Evolutionary conservation across 2,888 invertebrate genomes (phyloP).

Genomic region (Stenichneumon culpator): DNA sequence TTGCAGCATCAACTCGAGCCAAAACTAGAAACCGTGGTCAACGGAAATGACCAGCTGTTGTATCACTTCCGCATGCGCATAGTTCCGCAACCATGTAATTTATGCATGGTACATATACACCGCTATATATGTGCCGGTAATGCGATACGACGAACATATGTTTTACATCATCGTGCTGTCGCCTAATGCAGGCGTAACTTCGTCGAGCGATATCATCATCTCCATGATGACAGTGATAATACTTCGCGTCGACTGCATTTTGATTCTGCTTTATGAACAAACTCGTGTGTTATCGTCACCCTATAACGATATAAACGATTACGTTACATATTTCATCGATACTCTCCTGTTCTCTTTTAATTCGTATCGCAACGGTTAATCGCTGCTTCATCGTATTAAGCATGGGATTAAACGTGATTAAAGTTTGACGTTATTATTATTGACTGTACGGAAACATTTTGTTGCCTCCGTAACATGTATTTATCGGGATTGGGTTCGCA

Average conservation of each 20-base stretch:
- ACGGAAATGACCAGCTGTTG: neutral
- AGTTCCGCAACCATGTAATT: neutral
- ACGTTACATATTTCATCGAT: conserved; percentile 4
- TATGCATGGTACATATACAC: neutral
- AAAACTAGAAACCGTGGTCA: neutral
- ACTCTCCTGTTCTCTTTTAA: neutral
- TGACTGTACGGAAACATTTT: neutral
- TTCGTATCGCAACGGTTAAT: conserved; percentile 3
- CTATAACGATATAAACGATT: neutral
- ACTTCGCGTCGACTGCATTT: neutral
- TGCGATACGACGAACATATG: neutral
- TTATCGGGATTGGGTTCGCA: conserved; percentile 54
- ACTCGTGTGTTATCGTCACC: neutral
- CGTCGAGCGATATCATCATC: neutral
- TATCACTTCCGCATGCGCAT: neutral
- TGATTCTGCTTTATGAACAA: neutral
- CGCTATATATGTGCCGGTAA: neutral
- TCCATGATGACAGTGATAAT: neutral
- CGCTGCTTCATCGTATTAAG: neutral
- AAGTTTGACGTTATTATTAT: conserved; percentile 14
- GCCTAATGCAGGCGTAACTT: neutral
- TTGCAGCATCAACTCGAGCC: neutral
- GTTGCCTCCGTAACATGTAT: neutral
- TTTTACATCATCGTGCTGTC: neutral
- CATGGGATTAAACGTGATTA: neutral